Base-by-base conservation (phyloP, 2,113 vertebrate species). In the Dicerorhinus sumatrensis region DNA sequence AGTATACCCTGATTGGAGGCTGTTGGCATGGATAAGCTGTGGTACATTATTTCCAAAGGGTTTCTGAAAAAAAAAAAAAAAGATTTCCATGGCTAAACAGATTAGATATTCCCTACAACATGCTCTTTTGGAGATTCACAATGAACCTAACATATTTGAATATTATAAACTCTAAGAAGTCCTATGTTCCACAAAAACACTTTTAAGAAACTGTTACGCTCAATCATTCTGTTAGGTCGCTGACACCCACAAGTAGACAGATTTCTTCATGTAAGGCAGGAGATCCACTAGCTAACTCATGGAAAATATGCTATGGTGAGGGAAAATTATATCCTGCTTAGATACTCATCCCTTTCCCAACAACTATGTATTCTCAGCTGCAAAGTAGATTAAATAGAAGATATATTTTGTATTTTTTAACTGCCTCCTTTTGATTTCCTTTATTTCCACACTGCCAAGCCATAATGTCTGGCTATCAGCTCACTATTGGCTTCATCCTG, bases 21-120 rank as follows among this genome's bases (percentile, higher is more conserved):
- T 16, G 0, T 42, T 81, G 36, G 25, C 12, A 21, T 63, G 21
- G 4, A 0, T 3, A 58, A n/a, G 20, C 2, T 33, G 3, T 31
- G 18, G 17, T 2, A n/a, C 1, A 17, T n/a, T 54, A 16, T 36
- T 62, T 84, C 10, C 7, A 72, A 21, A 12, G 29, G 0, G 69
- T 80, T 33, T 58, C 21, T n/a, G 1, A 20, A 69, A 87, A 89
- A 63, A 23, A 3, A 51, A 23, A 12, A 56, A n/a, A 70, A 31
- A 33, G 46, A 10, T 17, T 72, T 65, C 14, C 2, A 7, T 72
- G 8, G 33, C 2, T 73, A 84, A 84, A 70, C 18, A 48, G 58
- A 51, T 51, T 54, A 86, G 25, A 31, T 79, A 56, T 21, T 11
- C 17, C 3, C 54, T 56, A 25, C 3, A 16, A 46, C 9, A 20